Base-by-base conservation (phyloP, 2,113 vertebrate genomes). In the Prionailurus viverrinus region DNA sequence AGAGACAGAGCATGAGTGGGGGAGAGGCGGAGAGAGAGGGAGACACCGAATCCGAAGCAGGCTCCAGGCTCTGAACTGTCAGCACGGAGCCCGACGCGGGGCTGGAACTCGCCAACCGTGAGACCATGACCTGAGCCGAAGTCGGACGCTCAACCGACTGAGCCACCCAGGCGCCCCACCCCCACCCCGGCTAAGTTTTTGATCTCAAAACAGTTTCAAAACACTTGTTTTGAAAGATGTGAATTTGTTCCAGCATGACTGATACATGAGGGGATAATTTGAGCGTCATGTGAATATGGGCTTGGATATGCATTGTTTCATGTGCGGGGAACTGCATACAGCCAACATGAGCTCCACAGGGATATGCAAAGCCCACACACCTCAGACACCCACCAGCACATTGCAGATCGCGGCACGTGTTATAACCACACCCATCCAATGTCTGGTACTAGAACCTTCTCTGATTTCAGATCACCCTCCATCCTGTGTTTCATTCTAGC, bases 391-490 rank as follows among this genome's bases (percentile, higher is more conserved):
- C 8, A 0, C 41, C 21, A 23, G 82, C 69, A 61, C 33, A 3
- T 48, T 1, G 27, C 2, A 7, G 13, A 41, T 36, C 1, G 0
- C 4, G 2, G 3, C 4, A 9, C 10, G 31, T 23, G 21, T 1
- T 33, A 5, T 12, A 63, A 53, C n/a, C 82, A 71, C 66, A n/a
- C 18, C 39, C 53, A 27, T 3, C 11, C 51, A 4, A 3, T 31
- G 9, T 41, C 71, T 58, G 39, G 7, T 10, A 21, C 13, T 8
- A 27, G 33, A 45, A 7, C 16, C 33, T 36, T 14, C 45, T 19
- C 45, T 79, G 10, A 10, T 84, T 76, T 16, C 41, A 15, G 16
- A 78, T 41, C 25, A 6, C 10, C 29, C 36, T 81, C 48, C 48
- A 53, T 51, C 13, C 53, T 68, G 7, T 9, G 27, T 21, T 74